phyloP scores from a whole-genome alignment of 2,113 vertebrate species.

The Dicaeum eximium region DNA sequence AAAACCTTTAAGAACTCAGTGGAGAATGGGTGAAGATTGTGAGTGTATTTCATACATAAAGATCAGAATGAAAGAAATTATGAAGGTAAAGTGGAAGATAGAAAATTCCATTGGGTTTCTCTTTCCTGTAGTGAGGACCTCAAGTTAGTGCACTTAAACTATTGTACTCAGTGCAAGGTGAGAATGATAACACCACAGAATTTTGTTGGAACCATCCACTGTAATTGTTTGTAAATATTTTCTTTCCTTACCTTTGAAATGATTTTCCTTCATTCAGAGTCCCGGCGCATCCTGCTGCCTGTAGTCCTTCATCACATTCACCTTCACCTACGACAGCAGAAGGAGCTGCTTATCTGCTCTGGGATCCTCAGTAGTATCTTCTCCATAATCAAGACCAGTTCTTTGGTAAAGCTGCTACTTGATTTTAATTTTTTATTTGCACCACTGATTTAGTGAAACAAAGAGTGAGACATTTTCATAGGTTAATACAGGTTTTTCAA shows the following conservation, averaged over 20 bases:
- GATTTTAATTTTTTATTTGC: neutral
- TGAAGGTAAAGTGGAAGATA: neutral
- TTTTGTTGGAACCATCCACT: neutral
- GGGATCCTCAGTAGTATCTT: slow-evolving; percentile 97
- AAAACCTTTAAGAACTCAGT: neutral
- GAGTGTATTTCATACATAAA: neutral
- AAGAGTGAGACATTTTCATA: neutral
- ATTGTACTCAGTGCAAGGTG: neutral
- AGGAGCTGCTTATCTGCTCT: slow-evolving; percentile 95
- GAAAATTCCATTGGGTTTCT: neutral
- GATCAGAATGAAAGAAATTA: neutral
- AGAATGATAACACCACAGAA: neutral
- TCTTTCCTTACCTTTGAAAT: neutral
- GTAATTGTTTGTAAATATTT: neutral
- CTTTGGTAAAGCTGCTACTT: slow-evolving; percentile 69
- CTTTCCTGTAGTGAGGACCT: neutral
- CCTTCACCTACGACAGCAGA: slow-evolving; percentile 95
- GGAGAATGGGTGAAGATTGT: neutral
- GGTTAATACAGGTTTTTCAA: neutral
- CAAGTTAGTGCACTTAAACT: neutral
- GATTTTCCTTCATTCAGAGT: slow-evolving; percentile 79
- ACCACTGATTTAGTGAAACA: neutral
- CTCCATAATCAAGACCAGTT: slow-evolving; percentile 89
- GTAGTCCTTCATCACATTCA: slow-evolving; percentile 98
- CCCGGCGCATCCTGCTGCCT: slow-evolving; percentile 91